Conservation (phyloP, 92 coral and sea anemone species). For the Isaurus tuberculatus region DNA sequence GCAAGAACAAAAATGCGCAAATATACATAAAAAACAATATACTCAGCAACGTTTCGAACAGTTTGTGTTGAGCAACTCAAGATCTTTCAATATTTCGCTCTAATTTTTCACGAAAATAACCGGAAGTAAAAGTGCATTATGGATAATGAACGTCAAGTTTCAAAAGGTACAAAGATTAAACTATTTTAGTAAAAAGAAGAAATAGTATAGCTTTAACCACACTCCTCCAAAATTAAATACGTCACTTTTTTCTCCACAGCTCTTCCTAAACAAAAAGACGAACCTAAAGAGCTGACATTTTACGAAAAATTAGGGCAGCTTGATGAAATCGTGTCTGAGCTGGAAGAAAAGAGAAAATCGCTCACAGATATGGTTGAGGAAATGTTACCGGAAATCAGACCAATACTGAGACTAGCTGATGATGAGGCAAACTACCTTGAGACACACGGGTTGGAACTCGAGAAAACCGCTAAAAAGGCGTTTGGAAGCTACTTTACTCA, state of each 20-base stretch:
- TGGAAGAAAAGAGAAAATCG: not conserved
- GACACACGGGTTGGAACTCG: not conserved
- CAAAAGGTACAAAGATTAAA: not conserved
- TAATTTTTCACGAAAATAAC: too few species aligned
- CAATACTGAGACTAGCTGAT: not conserved
- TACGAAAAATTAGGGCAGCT: not conserved
- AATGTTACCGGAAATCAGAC: not conserved
- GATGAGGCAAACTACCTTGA: not conserved
- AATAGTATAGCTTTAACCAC: not conserved
- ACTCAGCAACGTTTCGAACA: too few species aligned
- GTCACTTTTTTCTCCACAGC: not conserved
- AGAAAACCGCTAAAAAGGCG: conserved; percentile 1
- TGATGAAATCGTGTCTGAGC: not conserved
- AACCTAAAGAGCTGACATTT: not conserved
- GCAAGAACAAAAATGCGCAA: too few species aligned
- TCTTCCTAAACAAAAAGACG: not conserved
- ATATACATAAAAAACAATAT: too few species aligned
- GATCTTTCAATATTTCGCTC: too few species aligned
- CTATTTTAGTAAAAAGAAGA: not conserved
- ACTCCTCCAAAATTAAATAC: not conserved
- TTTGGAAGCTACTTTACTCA: not conserved
- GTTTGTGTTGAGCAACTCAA: too few species aligned
- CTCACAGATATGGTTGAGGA: not conserved
- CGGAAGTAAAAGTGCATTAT: too few species aligned
- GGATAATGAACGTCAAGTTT: too few species aligned